These are phyloP conservation scores for Dryas iulia DNA, from an alignment of 1,140 invertebrate species.

Conservation along the genomic window DNA sequence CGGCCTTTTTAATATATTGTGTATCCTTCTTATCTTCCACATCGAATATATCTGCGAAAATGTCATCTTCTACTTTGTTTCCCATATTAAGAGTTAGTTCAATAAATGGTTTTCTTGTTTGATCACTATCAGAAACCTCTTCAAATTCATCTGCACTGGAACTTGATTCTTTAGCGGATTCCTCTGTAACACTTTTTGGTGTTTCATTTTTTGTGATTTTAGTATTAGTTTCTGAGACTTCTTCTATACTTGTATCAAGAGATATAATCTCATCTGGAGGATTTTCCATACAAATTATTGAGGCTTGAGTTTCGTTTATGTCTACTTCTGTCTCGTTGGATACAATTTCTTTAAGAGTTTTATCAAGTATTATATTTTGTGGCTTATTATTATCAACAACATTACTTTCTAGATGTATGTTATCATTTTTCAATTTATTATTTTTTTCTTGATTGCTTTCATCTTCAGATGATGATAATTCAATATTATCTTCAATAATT, in stretches of 20 bases:
- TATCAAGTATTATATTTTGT: no score
- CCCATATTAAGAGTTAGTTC: constrained; percentile 57
- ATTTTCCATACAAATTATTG: constrained; percentile 54
- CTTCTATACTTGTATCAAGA: constrained; percentile 52
- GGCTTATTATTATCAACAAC: not conserved
- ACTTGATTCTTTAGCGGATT: constrained; percentile 28
- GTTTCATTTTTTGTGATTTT: not conserved
- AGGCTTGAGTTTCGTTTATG: constrained; percentile 48
- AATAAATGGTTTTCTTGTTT: constrained; percentile 48
- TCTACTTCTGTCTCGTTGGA: not conserved
- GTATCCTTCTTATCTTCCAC: constrained; percentile 5
- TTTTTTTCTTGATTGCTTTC: constrained; percentile 20
- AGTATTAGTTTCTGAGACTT: constrained; percentile 20
- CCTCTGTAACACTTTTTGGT: not conserved
- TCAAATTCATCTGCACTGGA: constrained; percentile 81
- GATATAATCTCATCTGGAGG: constrained; percentile 38
- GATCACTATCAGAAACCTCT: constrained; percentile 75
- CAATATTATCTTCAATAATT: constrained; percentile 53
- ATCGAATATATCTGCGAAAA: constrained; percentile 85
- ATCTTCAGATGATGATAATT: constrained; percentile 58
- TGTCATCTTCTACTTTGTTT: constrained; percentile 81
- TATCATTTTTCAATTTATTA: not conserved
- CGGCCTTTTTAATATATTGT: not conserved
- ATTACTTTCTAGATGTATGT: not conserved
- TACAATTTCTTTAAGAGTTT: not conserved